Percentiles rank a stretch among this genome's conserved stretches.
Evolutionary conservation across 2,113 vertebrate genomes (phyloP).

Genomic region (Caranx ignobilis): DNA sequence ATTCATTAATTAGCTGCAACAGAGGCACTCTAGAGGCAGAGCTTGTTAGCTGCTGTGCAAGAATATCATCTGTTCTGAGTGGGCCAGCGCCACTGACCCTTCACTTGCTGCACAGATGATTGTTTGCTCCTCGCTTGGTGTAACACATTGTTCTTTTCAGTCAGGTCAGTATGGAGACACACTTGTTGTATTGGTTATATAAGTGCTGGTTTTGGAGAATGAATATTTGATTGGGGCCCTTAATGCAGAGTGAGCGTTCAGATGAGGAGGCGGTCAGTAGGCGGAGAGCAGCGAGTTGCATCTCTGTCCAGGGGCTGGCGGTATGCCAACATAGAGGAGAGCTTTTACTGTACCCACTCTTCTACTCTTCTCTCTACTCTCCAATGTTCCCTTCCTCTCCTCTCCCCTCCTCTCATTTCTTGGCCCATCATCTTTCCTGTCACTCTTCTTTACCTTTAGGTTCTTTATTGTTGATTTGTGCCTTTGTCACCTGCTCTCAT

Average conservation of each 20-base stretch:
- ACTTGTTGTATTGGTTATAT: slow-evolving; percentile 78
- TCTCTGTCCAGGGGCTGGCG: slow-evolving; percentile 76
- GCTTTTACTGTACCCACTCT: slow-evolving; percentile 76
- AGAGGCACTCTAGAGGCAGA: slow-evolving; percentile 31
- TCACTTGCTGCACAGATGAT: slow-evolving; percentile 52
- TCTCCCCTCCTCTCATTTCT: slow-evolving; percentile 18
- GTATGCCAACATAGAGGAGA: slow-evolving; percentile 67
- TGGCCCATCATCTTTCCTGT: slow-evolving; percentile 26
- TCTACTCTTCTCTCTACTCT: slow-evolving; percentile 57
- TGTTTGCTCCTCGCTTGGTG: slow-evolving; percentile 54
- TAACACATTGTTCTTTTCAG: slow-evolving; percentile 65
- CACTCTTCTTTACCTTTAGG: slow-evolving; percentile 6
- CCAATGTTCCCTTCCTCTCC: slow-evolving; percentile 33
- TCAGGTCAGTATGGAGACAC: slow-evolving; percentile 63
- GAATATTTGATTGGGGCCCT: slow-evolving; percentile 84
- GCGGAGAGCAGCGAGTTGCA: slow-evolving; percentile 76
- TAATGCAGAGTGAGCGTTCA: slow-evolving; percentile 81
- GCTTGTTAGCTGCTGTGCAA: slow-evolving; percentile 52
- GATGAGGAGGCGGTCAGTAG: slow-evolving; percentile 83
- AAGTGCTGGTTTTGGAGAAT: slow-evolving; percentile 83
- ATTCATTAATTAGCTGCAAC: slow-evolving; percentile 71
- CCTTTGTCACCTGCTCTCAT: slow-evolving; percentile 32
- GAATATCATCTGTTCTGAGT: slow-evolving; percentile 62
- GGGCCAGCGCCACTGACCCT: slow-evolving; percentile 58
- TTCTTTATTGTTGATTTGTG: slow-evolving; percentile 48